Conservation (phyloP, 1,140 invertebrate species). For the Apis cerana region DNA sequence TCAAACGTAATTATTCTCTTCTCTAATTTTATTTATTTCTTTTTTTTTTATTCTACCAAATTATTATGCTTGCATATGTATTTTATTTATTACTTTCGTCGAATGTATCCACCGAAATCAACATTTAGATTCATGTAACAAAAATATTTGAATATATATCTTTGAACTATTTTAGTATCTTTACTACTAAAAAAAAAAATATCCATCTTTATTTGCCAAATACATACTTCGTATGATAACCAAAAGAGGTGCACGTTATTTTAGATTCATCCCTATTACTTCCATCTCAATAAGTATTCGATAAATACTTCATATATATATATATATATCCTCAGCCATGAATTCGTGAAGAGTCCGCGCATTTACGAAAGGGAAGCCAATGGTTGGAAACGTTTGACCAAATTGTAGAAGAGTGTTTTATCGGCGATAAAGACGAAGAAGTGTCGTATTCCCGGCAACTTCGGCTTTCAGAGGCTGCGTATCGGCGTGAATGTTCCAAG, state of each 20-base stretch:
- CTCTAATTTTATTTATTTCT: too few species aligned
- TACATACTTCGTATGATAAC: neutral
- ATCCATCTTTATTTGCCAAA: too few species aligned
- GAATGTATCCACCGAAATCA: too few species aligned
- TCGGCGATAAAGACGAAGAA: conserved; percentile 17
- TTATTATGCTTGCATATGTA: too few species aligned
- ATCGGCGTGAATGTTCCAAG: conserved; percentile 15
- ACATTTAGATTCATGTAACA: too few species aligned
- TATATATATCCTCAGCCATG: neutral
- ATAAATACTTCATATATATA: neutral
- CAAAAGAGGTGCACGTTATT: too few species aligned
- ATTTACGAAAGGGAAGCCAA: neutral
- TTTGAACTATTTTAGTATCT: too few species aligned
- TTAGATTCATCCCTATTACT: neutral
- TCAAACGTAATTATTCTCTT: too few species aligned
- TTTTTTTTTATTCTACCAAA: too few species aligned
- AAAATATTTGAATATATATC: too few species aligned
- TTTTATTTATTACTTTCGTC: too few species aligned
- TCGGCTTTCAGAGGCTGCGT: conserved; percentile 23
- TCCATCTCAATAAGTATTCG: neutral
- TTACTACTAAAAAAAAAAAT: too few species aligned
- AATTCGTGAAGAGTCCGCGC: neutral
- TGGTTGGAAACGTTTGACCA: neutral
- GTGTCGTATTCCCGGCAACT: conserved; percentile 10
- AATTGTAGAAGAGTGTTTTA: conserved; percentile 1